These are phyloP conservation scores for Catagonus wagneri DNA, from an alignment of 2,113 vertebrate genomes.

Conservation along the genomic window DNA sequence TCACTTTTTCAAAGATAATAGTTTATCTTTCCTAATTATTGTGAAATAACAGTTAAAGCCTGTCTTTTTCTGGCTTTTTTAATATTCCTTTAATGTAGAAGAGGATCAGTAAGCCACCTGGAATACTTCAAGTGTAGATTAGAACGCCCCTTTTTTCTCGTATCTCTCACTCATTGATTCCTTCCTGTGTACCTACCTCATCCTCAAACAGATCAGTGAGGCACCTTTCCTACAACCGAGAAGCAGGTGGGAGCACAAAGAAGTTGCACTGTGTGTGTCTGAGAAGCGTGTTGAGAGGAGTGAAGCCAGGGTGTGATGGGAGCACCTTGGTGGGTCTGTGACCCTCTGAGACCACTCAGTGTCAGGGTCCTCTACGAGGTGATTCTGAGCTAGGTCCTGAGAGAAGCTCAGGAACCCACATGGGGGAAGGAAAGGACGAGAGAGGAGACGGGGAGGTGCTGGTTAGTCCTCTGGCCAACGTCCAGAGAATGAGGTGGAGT, in stretches of 20 bases:
- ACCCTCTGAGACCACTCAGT: background rate
- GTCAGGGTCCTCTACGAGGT: background rate
- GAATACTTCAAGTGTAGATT: too few relatives aligned
- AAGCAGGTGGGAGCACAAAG: background rate
- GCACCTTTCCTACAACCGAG: rapidly evolving
- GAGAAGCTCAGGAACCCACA: background rate
- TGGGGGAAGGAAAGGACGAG: too few relatives aligned
- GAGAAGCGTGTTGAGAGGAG: background rate
- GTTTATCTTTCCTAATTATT: background rate
- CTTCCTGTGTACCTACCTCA: rapidly evolving
- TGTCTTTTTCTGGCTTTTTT: background rate
- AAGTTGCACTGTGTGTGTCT: background rate
- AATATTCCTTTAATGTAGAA: background rate
- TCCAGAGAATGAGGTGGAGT: background rate
- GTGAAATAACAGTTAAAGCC: background rate
- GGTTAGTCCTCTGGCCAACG: rapidly evolving
- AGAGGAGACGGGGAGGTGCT: background rate
- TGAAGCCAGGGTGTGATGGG: background rate
- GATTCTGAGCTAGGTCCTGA: background rate
- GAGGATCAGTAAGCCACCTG: background rate
- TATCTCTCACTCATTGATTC: background rate
- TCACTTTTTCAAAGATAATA: background rate
- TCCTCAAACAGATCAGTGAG: background rate
- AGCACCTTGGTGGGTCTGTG: background rate
- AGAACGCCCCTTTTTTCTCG: rapidly evolving